These are phyloP conservation scores for Drosophila falleni DNA, from an alignment of 2,888 invertebrate species.

Conservation along the genomic window DNA sequence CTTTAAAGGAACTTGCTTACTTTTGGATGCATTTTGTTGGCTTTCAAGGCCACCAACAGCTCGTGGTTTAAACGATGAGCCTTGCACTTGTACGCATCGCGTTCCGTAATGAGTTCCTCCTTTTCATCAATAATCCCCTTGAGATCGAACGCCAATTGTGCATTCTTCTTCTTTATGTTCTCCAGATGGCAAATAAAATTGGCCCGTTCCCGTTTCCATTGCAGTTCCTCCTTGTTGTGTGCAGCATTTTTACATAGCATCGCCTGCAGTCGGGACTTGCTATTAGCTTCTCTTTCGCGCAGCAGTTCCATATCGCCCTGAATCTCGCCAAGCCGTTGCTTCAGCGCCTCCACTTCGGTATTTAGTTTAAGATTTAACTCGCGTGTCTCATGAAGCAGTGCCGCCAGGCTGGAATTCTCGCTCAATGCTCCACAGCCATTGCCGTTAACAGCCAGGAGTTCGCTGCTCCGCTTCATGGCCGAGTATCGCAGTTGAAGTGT, in stretches of 20 bases:
- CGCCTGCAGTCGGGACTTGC: constrained; percentile 46
- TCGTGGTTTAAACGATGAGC: constrained; percentile 93
- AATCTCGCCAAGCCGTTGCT: constrained; percentile 90
- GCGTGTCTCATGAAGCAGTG: constrained; percentile 87
- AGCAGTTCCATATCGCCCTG: constrained; percentile 90
- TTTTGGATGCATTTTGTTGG: constrained; percentile 83
- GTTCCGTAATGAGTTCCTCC: constrained; percentile 92
- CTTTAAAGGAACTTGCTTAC: constrained; percentile 45
- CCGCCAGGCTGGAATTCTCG: constrained; percentile 86
- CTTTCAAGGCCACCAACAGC: constrained; percentile 89
- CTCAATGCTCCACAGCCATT: constrained; percentile 60
- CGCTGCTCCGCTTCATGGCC: constrained; percentile 85
- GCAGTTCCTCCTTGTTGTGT: constrained; percentile 71
- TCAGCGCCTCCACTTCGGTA: constrained; percentile 88
- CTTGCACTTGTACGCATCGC: constrained; percentile 94
- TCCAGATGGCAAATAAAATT: constrained; percentile 84
- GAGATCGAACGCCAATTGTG: constrained; percentile 91
- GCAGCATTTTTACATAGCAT: constrained; percentile 54
- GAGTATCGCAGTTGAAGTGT: constrained; percentile 88
- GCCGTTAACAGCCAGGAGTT: constrained; percentile 61
- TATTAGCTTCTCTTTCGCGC: constrained; percentile 83
- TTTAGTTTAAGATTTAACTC: constrained; percentile 87
- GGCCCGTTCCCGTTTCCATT: constrained; percentile 84
- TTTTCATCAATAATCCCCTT: constrained; percentile 93
- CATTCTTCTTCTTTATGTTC: constrained; percentile 86